These are phyloP conservation scores for Phymanthus crucifer DNA, from an alignment of 92 coral and sea anemone genomes.

Conservation along the genomic window DNA sequence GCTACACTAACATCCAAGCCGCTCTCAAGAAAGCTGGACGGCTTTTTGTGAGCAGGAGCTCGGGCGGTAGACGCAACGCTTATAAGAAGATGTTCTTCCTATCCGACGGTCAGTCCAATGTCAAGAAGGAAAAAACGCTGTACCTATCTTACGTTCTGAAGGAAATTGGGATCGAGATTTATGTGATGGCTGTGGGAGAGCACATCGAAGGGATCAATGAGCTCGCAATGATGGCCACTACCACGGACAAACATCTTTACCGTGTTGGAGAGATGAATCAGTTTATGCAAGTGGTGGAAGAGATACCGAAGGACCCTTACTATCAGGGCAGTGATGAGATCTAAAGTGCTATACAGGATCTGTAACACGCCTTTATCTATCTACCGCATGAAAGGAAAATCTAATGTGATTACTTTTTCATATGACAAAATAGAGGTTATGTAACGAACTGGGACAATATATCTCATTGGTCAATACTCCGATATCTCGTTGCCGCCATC, in stretches of 20 bases:
- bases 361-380: no score
- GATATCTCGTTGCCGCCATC: no score
- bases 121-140: constrained; percentile 31
- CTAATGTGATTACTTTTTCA: neutral
- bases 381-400: neutral
- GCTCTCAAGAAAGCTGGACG: constrained; percentile 56
- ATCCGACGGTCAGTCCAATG: constrained; percentile 72
- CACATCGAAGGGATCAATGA: constrained; percentile 61
- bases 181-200: constrained; percentile 72
- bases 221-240: constrained; percentile 64
- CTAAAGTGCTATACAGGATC: neutral
- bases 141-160: constrained; percentile 47
- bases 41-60: constrained; percentile 33
- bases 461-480: no score
- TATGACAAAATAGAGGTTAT: neutral
- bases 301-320: constrained; percentile 41
- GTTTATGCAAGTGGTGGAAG: constrained; percentile 53
- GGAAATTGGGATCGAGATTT: constrained; percentile 51
- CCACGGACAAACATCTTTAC: constrained; percentile 66
- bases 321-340: neutral
- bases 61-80: constrained; percentile 51
- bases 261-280: constrained; percentile 52
- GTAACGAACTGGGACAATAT: no score
- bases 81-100: constrained; percentile 63
- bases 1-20: constrained; percentile 64